These are phyloP conservation scores for Argyresthia goedartella DNA, from an alignment of 2,888 invertebrate genomes.

Conservation along the genomic window DNA sequence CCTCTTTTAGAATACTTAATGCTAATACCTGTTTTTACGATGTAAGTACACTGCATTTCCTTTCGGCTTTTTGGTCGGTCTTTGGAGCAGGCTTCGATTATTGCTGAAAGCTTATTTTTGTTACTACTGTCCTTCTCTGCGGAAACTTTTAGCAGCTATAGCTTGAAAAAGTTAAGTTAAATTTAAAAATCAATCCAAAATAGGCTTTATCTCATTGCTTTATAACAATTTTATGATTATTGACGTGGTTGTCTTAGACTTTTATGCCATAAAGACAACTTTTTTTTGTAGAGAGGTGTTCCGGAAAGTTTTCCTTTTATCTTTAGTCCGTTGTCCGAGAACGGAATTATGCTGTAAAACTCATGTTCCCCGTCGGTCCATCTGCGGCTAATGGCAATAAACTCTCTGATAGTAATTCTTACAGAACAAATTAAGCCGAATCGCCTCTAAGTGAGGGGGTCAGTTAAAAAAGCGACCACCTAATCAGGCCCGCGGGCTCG, in stretches of 20 bases:
- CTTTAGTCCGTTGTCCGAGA: neutral
- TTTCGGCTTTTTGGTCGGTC: neutral
- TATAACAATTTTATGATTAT: too few relatives aligned
- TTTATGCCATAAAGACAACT: too few relatives aligned
- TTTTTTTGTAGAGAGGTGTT: neutral
- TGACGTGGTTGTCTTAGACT: too few relatives aligned
- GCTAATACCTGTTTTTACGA: slow-evolving; percentile 59
- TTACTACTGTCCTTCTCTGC: neutral
- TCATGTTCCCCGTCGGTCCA: neutral
- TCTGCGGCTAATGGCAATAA: neutral
- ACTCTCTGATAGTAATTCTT: neutral
- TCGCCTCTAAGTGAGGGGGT: slow-evolving; percentile 29
- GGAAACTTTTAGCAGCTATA: neutral
- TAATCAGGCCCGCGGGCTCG: slow-evolving; percentile 70
- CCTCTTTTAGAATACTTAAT: slow-evolving; percentile 62
- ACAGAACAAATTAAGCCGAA: neutral
- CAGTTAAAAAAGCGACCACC: slow-evolving; percentile 69
- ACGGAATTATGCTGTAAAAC: neutral
- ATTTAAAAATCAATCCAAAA: neutral
- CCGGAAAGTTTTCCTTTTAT: neutral
- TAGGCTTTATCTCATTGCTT: neutral
- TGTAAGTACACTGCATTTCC: neutral
- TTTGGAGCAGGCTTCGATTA: too few relatives aligned
- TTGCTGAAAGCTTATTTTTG: neutral
- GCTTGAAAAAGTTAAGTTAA: neutral